Evolutionary conservation across 2,113 vertebrate genomes (phyloP), one percentile per base, ranked within the genome.

Genomic region (Scortum barcoo): DNA sequence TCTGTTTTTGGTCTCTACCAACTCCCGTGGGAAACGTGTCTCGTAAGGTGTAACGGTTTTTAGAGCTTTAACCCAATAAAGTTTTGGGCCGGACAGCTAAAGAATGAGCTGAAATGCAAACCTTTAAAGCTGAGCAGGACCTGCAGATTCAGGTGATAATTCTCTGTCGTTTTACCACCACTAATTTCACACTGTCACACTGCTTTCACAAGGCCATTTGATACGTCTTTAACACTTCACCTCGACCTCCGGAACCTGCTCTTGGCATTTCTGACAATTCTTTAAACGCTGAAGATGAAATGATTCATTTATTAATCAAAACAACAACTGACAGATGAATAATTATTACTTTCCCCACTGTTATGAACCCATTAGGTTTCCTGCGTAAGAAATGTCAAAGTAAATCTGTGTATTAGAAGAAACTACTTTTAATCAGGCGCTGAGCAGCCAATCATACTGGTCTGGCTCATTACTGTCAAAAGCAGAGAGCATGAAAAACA

Each of bases 351-450:
- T 53, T 48, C 30, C 30, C 24, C 2, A 36, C 58, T 62, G 71
- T 72, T 78, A 74, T 62, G 50, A 82, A 84, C 56, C 75, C 76
- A 68, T 89, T 82, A 40, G 44, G 51, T 58, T 73, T 46, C 67
- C 57, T 24, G 33, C 24, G 17, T 61, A 28, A 38, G 56, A 88
- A 92, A 91, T 83, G 91, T 87, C 92, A 89, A 83, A 87, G 85
- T 86, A 86, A 93, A 92, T 92, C 87, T 81, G n/a, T 46, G 87
- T 77, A 85, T 90, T 82, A 86, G 73, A 76, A 48, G 84, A 83
- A 91, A 89, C 79, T 88, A 72, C 60, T 89, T 93, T 93, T 93
- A 91, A 92, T 93, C 88, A 92, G 89, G 83, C 24, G n/a, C 82
- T 80, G 85, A 91, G 75, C 90, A 89, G 90, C 90, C 88, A 85